A percentile compares a stretch with the other conserved stretches of the same genome.
Conservation (phyloP, 2,888 invertebrate species). For the Drosophila mulleri region DNA sequence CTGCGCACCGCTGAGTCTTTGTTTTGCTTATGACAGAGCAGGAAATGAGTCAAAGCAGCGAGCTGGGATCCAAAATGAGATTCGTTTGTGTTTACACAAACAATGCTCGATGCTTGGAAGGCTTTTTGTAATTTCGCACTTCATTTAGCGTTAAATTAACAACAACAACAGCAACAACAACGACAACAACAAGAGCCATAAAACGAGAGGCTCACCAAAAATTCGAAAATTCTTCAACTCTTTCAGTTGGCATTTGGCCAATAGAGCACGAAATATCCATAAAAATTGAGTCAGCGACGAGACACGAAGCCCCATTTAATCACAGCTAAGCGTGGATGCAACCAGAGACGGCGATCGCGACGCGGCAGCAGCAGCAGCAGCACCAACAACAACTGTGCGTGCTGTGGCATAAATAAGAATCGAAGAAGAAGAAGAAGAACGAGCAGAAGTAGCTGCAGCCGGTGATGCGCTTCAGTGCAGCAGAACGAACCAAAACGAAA, state of each 20-base stretch:
- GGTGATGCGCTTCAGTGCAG: constrained; percentile 77
- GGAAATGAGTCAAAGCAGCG: constrained; percentile 55
- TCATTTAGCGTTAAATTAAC: constrained; percentile 79
- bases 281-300: constrained; percentile 36
- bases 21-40: constrained; percentile 63
- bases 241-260: constrained; percentile 42
- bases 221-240: constrained; percentile 41
- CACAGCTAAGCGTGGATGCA: constrained; percentile 65
- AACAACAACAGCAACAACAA: constrained; percentile 33
- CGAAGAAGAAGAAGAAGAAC: constrained; percentile 22
- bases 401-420: constrained; percentile 66
- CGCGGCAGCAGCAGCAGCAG: neutral
- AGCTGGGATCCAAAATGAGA: constrained; percentile 21
- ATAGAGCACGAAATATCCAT: constrained; percentile 68
- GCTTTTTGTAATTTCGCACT: constrained; percentile 74
- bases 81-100: constrained; percentile 52
- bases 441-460: constrained; percentile 37
- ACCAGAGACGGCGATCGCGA: constrained; percentile 39
- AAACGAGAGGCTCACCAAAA: constrained; percentile 25
- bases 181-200: constrained; percentile 9
- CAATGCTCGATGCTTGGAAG: constrained; percentile 13
- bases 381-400: constrained; percentile 36
- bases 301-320: constrained; percentile 76
- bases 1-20: constrained; percentile 55
- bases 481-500: constrained; percentile 53